phyloP scores from a whole-genome alignment of 2,888 invertebrate genomes.

The Polydrusus pterygomalis region DNA sequence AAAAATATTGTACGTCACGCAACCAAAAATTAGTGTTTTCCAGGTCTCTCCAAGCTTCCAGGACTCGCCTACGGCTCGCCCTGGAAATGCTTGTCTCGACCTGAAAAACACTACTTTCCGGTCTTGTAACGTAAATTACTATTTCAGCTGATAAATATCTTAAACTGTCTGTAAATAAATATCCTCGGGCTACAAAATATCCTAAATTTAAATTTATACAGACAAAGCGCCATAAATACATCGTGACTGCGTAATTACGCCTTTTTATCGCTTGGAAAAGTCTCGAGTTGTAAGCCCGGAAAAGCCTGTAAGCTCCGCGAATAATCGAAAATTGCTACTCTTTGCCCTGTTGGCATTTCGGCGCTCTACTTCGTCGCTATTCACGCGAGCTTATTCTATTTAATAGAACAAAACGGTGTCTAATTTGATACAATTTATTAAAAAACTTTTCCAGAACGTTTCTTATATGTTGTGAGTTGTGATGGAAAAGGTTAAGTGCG shows the following conservation, averaged over 20 bases:
- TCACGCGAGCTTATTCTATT: background rate
- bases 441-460: too few relatives aligned
- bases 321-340: constrained; percentile 19
- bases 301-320: constrained; percentile 14
- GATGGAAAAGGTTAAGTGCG: too few relatives aligned
- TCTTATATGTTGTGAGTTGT: too few relatives aligned
- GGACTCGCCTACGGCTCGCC: too few relatives aligned
- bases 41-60: too few relatives aligned
- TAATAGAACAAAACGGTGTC: background rate
- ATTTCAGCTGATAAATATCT: background rate
- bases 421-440: background rate
- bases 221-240: constrained; percentile 15
- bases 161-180: background rate
- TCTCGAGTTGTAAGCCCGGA: background rate
- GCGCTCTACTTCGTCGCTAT: background rate
- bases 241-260: background rate
- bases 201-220: constrained; percentile 20
- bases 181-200: background rate
- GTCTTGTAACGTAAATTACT: too few relatives aligned
- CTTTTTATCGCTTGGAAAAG: background rate
- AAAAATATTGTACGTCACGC: too few relatives aligned
- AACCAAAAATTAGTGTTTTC: too few relatives aligned
- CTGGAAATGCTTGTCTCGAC: too few relatives aligned
- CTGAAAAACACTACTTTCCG: too few relatives aligned
- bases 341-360: background rate